These are phyloP conservation scores for Cepaea nemoralis DNA, from an alignment of 1,140 invertebrate species.

Conservation along the genomic window DNA sequence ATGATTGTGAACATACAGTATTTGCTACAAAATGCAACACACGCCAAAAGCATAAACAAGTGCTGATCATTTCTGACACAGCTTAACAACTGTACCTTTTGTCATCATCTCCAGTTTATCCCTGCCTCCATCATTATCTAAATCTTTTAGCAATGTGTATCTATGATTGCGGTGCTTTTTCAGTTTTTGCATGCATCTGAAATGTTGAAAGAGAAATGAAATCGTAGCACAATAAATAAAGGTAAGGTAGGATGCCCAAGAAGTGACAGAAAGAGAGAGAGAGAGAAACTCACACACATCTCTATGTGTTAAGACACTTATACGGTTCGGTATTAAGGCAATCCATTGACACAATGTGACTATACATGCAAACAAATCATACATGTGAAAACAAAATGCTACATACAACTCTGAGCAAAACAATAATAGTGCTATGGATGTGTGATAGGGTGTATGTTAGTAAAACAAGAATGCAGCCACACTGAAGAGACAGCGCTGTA, in stretches of 20 bases:
- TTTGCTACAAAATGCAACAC: background rate
- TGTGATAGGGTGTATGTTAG: too few relatives aligned
- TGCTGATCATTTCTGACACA: too few relatives aligned
- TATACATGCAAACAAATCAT: too few relatives aligned
- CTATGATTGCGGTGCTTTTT: slow-evolving; percentile 71
- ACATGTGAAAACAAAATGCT: too few relatives aligned
- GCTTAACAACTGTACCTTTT: slow-evolving; percentile 54
- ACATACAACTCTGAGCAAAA: too few relatives aligned
- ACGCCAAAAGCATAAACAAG: background rate
- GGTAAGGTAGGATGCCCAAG: background rate
- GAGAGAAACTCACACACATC: background rate
- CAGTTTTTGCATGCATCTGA: slow-evolving; percentile 68
- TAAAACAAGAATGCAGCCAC: too few relatives aligned
- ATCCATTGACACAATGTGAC: too few relatives aligned
- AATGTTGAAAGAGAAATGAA: slow-evolving; percentile 5
- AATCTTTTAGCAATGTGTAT: slow-evolving; percentile 77
- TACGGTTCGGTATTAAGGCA: too few relatives aligned
- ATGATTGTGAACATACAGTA: background rate
- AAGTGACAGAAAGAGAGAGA: background rate
- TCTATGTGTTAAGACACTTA: too few relatives aligned
- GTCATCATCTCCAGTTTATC: slow-evolving; percentile 66
- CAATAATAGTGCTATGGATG: too few relatives aligned
- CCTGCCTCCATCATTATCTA: slow-evolving; percentile 74
- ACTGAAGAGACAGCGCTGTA: too few relatives aligned
- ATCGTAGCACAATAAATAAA: background rate